Conservation (phyloP, 2,888 invertebrate species). For the Andrena fulva region DNA sequence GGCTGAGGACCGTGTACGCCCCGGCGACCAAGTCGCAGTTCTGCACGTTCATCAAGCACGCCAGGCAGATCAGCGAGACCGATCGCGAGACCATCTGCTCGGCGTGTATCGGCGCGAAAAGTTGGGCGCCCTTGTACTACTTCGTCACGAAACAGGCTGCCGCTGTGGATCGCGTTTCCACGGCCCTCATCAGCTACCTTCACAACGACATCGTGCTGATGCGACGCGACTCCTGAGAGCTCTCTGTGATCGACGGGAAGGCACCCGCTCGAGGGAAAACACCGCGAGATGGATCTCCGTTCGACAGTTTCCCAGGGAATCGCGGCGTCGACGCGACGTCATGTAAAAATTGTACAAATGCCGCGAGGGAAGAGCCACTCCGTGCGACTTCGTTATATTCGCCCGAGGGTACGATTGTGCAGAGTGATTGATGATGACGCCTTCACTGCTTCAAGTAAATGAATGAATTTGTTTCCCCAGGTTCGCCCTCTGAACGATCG, state of each 20-base stretch:
- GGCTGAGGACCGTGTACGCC: conserved; percentile 63
- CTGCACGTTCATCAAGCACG: conserved; percentile 71
- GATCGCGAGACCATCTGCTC: conserved; percentile 66
- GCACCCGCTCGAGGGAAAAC: background rate
- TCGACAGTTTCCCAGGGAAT: too few relatives aligned
- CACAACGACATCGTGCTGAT: conserved; percentile 48
- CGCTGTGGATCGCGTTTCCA: conserved; percentile 48
- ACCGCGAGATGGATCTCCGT: too few relatives aligned
- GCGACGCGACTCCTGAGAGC: conserved; percentile 19
- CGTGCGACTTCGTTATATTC: background rate
- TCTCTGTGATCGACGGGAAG: background rate
- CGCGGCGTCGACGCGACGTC: background rate
- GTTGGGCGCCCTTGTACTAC: conserved; percentile 74
- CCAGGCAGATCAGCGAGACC: conserved; percentile 66
- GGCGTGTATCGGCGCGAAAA: conserved; percentile 58
- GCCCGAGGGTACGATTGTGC: background rate
- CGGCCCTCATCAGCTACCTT: conserved; percentile 71
- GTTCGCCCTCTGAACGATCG: background rate
- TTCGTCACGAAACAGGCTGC: conserved; percentile 43
- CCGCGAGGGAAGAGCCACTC: background rate
- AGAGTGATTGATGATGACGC: background rate
- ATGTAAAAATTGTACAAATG: background rate
- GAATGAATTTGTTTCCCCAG: background rate
- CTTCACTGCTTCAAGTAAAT: background rate
- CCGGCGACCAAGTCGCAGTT: conserved; percentile 72